Percentiles rank a stretch among this genome's conserved stretches.
phyloP scores from a whole-genome alignment of 2,113 vertebrate species.

The Cottus gobio region DNA sequence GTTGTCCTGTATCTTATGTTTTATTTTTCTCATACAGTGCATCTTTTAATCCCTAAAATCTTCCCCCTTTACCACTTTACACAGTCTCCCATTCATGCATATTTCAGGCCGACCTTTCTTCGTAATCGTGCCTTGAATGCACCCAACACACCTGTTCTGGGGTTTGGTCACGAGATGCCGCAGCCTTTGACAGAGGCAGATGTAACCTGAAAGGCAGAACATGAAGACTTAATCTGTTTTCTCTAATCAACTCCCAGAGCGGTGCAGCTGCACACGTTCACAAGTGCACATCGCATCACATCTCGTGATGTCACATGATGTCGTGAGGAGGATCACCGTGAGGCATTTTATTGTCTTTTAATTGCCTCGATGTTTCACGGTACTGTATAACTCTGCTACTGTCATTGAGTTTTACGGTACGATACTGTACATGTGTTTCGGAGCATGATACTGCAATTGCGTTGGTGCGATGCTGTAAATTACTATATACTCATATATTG shows the following conservation, averaged over 20 bases:
- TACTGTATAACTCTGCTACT: not conserved
- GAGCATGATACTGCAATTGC: not conserved
- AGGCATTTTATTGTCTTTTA: not conserved
- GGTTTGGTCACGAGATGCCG: conserved; percentile 25
- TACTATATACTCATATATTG: not conserved
- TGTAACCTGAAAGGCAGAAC: conserved; percentile 42
- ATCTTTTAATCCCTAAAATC: not conserved
- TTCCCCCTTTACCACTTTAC: too few species aligned
- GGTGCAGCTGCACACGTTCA: conserved; percentile 1
- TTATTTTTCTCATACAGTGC: not conserved
- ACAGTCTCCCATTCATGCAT: not conserved
- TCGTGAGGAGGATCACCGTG: too few species aligned
- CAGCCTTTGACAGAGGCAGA: conserved; percentile 45
- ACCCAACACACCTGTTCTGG: conserved; percentile 40
- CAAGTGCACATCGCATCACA: too few species aligned
- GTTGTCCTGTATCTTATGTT: not conserved
- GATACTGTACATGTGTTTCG: not conserved
- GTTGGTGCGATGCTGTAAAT: not conserved
- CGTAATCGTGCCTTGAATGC: not conserved
- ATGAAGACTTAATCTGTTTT: conserved; percentile 49
- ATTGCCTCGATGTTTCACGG: not conserved
- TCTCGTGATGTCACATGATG: not conserved
- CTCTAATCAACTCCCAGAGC: conserved; percentile 35
- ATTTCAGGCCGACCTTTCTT: not conserved
- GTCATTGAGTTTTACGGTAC: not conserved